A percentile compares a stretch with the other conserved stretches of the same genome.
Conservation (phyloP, 2,888 invertebrate genomes). For the Xylophagus ater region DNA sequence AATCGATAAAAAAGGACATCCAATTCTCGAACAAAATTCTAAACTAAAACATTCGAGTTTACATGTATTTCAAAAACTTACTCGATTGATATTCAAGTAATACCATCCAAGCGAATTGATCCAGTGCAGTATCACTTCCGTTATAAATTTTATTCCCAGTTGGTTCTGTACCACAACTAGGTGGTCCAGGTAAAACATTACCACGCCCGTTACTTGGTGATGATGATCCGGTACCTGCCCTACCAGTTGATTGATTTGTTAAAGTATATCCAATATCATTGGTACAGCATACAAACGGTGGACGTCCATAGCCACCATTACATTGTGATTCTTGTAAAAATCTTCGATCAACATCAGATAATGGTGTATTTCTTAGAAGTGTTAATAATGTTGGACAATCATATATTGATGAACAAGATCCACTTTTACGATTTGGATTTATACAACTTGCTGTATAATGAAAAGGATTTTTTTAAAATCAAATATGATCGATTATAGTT, state of each 20-base stretch:
- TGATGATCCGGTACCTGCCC: conserved; percentile 2
- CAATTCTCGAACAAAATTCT: no score
- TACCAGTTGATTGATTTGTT: background rate
- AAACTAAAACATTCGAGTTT: no score
- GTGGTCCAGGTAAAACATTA: conserved; percentile 27
- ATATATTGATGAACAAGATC: conserved; percentile 31
- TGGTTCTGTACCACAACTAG: conserved; percentile 29
- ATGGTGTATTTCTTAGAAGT: conserved; percentile 20
- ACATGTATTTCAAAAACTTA: conserved; percentile 36
- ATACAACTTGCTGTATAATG: conserved; percentile 41
- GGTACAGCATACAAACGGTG: conserved; percentile 33
- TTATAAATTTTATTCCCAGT: conserved; percentile 47
- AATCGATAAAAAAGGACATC: no score
- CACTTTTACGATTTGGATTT: conserved; percentile 31
- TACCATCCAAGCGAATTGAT: conserved; percentile 60
- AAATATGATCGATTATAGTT: background rate
- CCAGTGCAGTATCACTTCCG: conserved; percentile 47
- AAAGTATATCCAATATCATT: conserved; percentile 21
- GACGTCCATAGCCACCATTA: conserved; percentile 23
- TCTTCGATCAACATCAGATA: conserved; percentile 19
- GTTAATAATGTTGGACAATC: conserved; percentile 28
- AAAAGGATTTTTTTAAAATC: background rate
- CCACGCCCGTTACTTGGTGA: conserved; percentile 20
- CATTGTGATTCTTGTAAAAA: conserved; percentile 31
- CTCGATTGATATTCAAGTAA: conserved; percentile 54